A percentile compares a stretch with the other conserved stretches of the same genome.
These are phyloP conservation scores for Hyla sarda DNA, from an alignment of 2,113 vertebrate species.

Conservation along the genomic window DNA sequence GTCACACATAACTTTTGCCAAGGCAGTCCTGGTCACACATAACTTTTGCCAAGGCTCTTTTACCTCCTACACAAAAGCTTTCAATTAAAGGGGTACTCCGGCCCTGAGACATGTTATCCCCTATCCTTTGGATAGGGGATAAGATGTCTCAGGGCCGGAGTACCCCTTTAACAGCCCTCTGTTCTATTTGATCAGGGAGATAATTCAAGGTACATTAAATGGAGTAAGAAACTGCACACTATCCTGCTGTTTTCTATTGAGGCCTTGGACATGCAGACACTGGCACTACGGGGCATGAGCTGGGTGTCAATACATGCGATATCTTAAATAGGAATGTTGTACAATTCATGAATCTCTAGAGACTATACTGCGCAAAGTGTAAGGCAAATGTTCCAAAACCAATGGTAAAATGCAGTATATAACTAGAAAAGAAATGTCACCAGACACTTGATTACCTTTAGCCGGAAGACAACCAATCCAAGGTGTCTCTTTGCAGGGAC, in stretches of 20 bases:
- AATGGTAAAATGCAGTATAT: neutral
- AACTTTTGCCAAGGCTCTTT: neutral
- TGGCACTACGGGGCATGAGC: no score
- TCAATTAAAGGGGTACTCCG: no score
- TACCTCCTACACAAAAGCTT: neutral
- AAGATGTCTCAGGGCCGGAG: no score
- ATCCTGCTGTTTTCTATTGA: neutral
- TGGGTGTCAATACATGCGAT: no score
- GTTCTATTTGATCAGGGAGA: neutral
- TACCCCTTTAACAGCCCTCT: no score
- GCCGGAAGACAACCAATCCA: conserved; percentile 91
- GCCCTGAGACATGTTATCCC: no score
- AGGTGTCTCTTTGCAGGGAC: conserved; percentile 91
- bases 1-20: no score
- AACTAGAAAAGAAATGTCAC: neutral
- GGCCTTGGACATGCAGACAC: neutral
- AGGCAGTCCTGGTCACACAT: no score
- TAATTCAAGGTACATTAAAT: neutral
- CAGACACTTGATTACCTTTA: conserved; percentile 80
- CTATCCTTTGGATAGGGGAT: no score
- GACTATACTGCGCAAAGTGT: neutral
- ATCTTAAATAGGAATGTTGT: neutral
- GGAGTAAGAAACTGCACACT: neutral
- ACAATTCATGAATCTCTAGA: neutral
- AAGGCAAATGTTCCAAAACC: neutral